Percentiles rank a stretch among this genome's conserved stretches.
Conservation (phyloP, 2,797 vertebrate genomes). For the Varecia variegata region DNA sequence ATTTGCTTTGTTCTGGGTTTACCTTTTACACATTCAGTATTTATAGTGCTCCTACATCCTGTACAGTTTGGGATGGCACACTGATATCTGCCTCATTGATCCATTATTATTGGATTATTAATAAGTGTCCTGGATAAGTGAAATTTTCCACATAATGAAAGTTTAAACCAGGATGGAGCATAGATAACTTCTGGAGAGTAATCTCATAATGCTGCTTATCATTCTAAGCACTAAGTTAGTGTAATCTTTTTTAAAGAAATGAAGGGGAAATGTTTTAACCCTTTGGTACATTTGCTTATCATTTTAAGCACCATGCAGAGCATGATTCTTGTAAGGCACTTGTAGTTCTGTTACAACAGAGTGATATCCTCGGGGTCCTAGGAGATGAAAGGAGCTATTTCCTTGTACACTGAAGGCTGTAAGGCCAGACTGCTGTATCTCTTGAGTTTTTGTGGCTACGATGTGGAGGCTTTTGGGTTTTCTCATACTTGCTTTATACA, state of each 20-base stretch:
- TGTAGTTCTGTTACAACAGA: background rate
- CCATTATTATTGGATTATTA: background rate
- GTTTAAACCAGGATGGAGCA: background rate
- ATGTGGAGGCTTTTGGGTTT: background rate
- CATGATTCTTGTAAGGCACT: background rate
- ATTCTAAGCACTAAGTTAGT: background rate
- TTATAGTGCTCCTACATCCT: background rate
- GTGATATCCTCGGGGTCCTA: background rate
- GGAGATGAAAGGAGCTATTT: background rate
- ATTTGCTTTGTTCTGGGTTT: background rate
- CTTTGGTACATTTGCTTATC: background rate
- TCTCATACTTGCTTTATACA: background rate
- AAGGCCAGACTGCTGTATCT: background rate
- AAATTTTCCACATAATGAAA: background rate
- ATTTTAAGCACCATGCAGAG: background rate
- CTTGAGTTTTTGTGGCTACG: background rate
- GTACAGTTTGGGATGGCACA: background rate
- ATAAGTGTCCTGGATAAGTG: background rate
- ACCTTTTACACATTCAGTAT: background rate
- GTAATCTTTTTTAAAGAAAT: background rate
- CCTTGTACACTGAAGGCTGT: background rate
- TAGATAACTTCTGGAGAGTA: background rate
- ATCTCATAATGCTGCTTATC: background rate
- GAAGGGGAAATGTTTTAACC: background rate
- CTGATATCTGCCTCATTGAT: background rate